Evolutionary conservation across 2,113 vertebrate species (phyloP).

Genomic region (Hippocampus barbouri): DNA sequence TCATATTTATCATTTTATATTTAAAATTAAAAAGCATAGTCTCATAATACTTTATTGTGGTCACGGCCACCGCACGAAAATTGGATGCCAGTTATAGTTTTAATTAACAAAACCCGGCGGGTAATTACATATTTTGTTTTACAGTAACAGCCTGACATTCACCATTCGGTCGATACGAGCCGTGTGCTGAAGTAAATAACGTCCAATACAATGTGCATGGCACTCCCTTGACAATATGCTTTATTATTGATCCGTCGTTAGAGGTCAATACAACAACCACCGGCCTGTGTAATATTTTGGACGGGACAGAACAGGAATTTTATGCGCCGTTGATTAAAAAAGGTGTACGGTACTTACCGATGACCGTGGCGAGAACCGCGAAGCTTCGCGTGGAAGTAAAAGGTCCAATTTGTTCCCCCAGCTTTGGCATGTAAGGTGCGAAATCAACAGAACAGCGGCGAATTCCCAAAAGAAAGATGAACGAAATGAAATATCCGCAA

Average conservation of each 20-base stretch:
- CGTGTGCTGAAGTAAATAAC: constrained; percentile 35
- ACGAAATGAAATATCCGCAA: constrained; percentile 42
- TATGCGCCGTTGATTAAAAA: background rate
- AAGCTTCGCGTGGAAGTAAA: constrained; percentile 61
- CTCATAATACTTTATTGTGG: background rate
- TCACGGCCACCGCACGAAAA: background rate
- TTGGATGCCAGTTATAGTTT: background rate
- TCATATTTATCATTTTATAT: background rate
- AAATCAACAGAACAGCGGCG: constrained; percentile 2
- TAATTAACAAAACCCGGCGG: background rate
- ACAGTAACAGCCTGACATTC: constrained; percentile 24
- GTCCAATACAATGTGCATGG: constrained; percentile 27
- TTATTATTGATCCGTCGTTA: constrained; percentile 33
- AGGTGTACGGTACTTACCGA: constrained; percentile 63
- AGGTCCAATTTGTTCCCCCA: constrained; percentile 62
- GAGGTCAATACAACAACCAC: constrained; percentile 26
- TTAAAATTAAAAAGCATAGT: background rate
- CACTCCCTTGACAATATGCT: constrained; percentile 28
- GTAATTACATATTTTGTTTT: constrained; percentile 22
- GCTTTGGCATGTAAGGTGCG: constrained; percentile 64
- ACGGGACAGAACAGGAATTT: background rate
- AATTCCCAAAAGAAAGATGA: background rate
- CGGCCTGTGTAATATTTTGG: background rate
- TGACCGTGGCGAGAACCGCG: constrained; percentile 69
- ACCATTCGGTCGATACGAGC: constrained; percentile 20